Base-by-base conservation (phyloP, 1,140 invertebrate genomes). In the Drusus annulatus region DNA sequence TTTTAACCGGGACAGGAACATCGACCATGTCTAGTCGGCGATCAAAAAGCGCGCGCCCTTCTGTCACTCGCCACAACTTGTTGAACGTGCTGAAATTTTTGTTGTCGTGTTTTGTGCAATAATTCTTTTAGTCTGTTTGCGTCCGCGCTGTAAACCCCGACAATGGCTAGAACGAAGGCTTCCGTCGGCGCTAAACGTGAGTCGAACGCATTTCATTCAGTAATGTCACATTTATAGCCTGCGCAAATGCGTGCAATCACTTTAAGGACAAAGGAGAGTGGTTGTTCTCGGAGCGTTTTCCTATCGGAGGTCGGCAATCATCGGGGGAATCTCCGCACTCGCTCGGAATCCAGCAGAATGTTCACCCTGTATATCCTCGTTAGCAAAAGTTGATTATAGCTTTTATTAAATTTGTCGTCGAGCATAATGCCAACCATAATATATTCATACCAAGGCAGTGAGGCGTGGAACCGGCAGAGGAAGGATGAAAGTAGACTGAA, bases 81-180 rank as follows among this genome's bases (percentile, higher is more conserved):
- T 31, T 65, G 25, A 45, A 28, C 62, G 62, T 65, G 21, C 15
- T n/a, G n/a, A 13, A 45, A 10, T n/a, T 56, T 56, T 21, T n/a
- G 3, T n/a, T 28, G 3, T 13, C 25, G 25, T 65, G 21, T 65
- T 28, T n/a, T 65, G 21, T 65, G 21, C 21, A 60, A 60, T 60
- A 17, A 16, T 23, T 6, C 13, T 60, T 23, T 3, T 60, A 21
- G 5, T 23, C 23, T 60, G 56, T 60, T 60, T 60, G 23, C 13
- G 6, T 6, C 7, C 23, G 17, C 23, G 23, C 10, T 23, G 23
- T 25, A 65, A 17, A 28, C 5, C 3, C n/a, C 5, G 5, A 84
- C 77, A 31, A 89, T 89, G 88, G 88, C 88, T 6, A 83, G 88
- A 81, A 89, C 88, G 2, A 89, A 87, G 81, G 88, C 87, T 15